Base-by-base conservation (phyloP, 2,888 invertebrate species). In the Pachymerium ferrugineum region DNA sequence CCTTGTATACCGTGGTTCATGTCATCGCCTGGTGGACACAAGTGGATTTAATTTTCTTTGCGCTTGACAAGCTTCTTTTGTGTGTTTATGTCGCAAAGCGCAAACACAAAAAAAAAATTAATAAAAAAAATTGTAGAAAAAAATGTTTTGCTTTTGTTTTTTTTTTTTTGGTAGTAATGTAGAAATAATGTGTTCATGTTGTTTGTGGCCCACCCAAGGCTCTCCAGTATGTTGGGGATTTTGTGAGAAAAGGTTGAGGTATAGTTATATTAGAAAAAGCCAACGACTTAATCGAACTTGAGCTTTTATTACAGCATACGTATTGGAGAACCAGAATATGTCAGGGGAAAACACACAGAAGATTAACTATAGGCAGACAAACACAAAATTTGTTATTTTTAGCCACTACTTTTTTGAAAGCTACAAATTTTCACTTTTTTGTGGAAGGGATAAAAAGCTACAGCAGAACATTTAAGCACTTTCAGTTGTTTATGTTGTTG, bases 281-380 rank as follows among this genome's bases (percentile, higher is more conserved):
- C 62, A 62, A 62, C 28, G 62, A 62, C 62, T 28, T 62, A 62
- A 62, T 62, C 62, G 62, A 62, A 33, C 70, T 69, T 30, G 70
- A 69, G 70, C 70, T 69, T 69, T 69, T 69, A 69, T 69, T 69
- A 69, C 70, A 69, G 70, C 70, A 69, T 69, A 69, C 70, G 70
- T 69, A 69, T 69, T 69, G 31, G 33, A 69, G 70, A 69, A 69
- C 70, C 70, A 69, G 70, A 69, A 33, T 69, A 69, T 69, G 70
- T 62, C 62, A 28, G 62, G 62, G 62, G n/a, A n/a, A 62, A 28
- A 62, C 62, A 62, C 62, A 62, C 62, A 62, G 28, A 62, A 62
- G 62, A 62, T 62, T 62, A 62, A 62, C 62, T 62, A 62, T 28
- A 62, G 62, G 62, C 62, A 62, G 62, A 62, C 62, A 28, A 62